Percentiles rank a stretch among this genome's conserved stretches.
These are phyloP conservation scores for Ichneumoninae sp. DNA, from an alignment of 2,888 invertebrate species.

Conservation along the genomic window DNA sequence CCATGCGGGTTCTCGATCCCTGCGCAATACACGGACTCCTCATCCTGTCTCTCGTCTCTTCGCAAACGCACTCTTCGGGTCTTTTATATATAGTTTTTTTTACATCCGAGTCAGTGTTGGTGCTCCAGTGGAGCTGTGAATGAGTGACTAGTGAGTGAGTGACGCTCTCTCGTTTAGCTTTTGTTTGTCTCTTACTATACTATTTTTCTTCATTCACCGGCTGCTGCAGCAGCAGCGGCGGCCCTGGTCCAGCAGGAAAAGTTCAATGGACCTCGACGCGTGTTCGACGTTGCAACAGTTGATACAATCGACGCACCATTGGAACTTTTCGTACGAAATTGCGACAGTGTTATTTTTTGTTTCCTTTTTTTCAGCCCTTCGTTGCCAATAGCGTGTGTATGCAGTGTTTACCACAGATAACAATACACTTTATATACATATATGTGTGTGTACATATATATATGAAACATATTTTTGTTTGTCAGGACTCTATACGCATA, in stretches of 20 bases:
- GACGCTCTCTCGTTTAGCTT: conserved; percentile 54
- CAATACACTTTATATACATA: not conserved
- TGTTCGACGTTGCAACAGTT: conserved; percentile 39
- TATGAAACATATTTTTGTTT: not conserved
- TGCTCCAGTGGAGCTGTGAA: conserved; percentile 31
- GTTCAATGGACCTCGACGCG: conserved; percentile 37
- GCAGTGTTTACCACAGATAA: not conserved
- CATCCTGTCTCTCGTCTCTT: conserved; percentile 53
- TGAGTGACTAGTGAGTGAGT: conserved; percentile 53
- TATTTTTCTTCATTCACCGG: conserved; percentile 7
- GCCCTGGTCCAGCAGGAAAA: conserved; percentile 5
- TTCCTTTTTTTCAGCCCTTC: not conserved
- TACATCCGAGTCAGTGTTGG: conserved; percentile 28
- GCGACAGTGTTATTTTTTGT: not conserved
- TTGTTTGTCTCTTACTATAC: conserved; percentile 39
- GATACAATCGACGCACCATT: not conserved
- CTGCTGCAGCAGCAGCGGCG: not conserved
- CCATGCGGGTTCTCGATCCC: conserved; percentile 17
- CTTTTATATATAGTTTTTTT: conserved; percentile 42
- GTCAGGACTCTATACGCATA: not conserved
- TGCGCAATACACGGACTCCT: conserved; percentile 50
- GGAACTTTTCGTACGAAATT: not conserved
- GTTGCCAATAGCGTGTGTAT: not conserved
- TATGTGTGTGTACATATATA: not conserved
- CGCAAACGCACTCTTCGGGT: conserved; percentile 56